phyloP scores from a whole-genome alignment of 2,113 vertebrate species.

The Lontra canadensis region DNA sequence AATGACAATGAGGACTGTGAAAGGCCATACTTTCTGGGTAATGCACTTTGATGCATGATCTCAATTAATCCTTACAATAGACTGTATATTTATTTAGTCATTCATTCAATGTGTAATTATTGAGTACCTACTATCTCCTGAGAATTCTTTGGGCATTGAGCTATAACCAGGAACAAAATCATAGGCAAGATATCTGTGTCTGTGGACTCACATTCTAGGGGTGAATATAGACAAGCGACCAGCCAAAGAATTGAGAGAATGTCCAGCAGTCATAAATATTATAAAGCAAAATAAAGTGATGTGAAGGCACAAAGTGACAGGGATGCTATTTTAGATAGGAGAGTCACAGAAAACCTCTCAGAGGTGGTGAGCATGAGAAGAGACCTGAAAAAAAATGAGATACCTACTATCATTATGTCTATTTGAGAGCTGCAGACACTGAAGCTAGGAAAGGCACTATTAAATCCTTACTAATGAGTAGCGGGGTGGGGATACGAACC shows the following conservation, averaged over 20 bases:
- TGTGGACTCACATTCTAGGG: neutral
- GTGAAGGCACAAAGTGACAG: neutral
- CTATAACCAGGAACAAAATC: neutral
- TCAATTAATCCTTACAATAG: neutral
- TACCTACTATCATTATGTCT: neutral
- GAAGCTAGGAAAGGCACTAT: neutral
- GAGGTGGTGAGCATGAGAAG: neutral
- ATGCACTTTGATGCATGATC: neutral
- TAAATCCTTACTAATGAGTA: neutral
- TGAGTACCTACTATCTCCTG: neutral
- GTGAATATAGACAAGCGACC: neutral
- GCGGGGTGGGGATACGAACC: too few species aligned
- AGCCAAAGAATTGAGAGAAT: neutral
- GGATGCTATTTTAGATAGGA: neutral
- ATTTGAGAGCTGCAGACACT: neutral
- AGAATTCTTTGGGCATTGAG: neutral
- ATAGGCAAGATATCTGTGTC: neutral
- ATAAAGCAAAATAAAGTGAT: neutral
- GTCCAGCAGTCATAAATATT: neutral
- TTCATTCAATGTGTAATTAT: neutral
- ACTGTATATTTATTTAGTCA: neutral
- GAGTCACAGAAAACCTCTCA: neutral
- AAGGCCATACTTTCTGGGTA: neutral
- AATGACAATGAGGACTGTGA: neutral
- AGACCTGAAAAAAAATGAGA: neutral